Conservation (phyloP, 2,113 vertebrate species). For the Epinephelus lanceolatus region DNA sequence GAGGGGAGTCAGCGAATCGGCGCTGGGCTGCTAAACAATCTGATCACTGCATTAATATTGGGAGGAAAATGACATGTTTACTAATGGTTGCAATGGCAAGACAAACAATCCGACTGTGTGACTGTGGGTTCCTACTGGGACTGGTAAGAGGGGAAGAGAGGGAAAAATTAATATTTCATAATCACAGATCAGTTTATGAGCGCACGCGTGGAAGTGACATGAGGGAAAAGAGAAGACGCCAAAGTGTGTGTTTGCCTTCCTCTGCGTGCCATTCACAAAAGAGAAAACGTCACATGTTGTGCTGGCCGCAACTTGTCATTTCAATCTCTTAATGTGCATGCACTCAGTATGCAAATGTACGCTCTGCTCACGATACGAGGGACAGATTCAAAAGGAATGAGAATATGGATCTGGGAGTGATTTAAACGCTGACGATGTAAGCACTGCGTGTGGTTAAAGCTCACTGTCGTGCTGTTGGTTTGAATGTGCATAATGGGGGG, state of each 20-base stretch:
- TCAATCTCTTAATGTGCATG: background rate
- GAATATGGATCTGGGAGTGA: slow-evolving; percentile 17
- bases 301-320: slow-evolving; percentile 6
- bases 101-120: slow-evolving; percentile 51
- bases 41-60: slow-evolving; percentile 48
- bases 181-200: slow-evolving; percentile 55
- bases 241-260: slow-evolving; percentile 21
- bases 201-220: slow-evolving; percentile 31
- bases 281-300: background rate
- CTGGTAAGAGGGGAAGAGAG: slow-evolving; percentile 32
- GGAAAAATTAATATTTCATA: slow-evolving; percentile 64
- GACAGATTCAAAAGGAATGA: slow-evolving; percentile 1
- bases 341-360: slow-evolving; percentile 18
- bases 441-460: slow-evolving; percentile 26
- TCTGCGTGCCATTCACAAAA: slow-evolving; percentile 39
- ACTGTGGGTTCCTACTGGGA: slow-evolving; percentile 47
- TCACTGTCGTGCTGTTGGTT: slow-evolving; percentile 21
- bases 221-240: slow-evolving; percentile 28
- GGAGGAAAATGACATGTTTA: slow-evolving; percentile 49
- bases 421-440: slow-evolving; percentile 27
- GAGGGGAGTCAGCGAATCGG: slow-evolving; percentile 35
- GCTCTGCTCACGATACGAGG: background rate
- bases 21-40: slow-evolving; percentile 27
- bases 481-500: slow-evolving; percentile 43
- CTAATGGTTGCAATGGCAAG: slow-evolving; percentile 51